These are phyloP conservation scores for Sebastes hubbsi DNA, from an alignment of 2,797 vertebrate species.

Conservation along the genomic window DNA sequence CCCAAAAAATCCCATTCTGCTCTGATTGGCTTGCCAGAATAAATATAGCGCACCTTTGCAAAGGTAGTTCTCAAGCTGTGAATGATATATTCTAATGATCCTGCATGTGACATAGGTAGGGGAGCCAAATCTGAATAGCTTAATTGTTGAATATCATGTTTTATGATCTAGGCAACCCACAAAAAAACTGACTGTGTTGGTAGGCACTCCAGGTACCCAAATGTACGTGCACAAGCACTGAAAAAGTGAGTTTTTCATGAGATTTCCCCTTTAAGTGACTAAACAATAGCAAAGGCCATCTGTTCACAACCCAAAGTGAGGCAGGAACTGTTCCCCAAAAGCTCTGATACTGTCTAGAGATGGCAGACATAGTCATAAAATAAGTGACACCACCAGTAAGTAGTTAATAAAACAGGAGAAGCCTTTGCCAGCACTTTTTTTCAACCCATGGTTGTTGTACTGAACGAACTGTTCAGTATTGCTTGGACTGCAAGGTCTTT, in stretches of 20 bases:
- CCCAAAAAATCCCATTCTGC: too few species aligned
- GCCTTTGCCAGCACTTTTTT: slow-evolving; percentile 3
- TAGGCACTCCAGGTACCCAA: neutral
- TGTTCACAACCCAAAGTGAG: neutral
- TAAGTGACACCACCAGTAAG: neutral
- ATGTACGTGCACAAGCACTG: neutral
- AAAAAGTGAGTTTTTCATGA: neutral
- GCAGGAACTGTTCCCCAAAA: neutral
- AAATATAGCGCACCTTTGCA: too few species aligned
- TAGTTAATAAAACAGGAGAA: neutral
- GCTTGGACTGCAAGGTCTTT: slow-evolving; percentile 6
- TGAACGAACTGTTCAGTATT: slow-evolving; percentile 2
- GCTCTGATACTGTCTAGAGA: neutral
- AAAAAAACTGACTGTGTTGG: neutral
- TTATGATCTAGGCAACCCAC: too few species aligned
- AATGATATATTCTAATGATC: too few species aligned
- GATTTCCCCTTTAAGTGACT: neutral
- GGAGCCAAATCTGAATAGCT: too few species aligned
- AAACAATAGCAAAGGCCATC: neutral
- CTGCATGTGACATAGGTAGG: too few species aligned
- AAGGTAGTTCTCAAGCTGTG: too few species aligned
- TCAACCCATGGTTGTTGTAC: neutral
- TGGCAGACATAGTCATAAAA: neutral
- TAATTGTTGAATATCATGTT: too few species aligned
- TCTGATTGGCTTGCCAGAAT: too few species aligned